Conservation (phyloP, 92 coral and sea anemone species). For the Meandrina meandrites region DNA sequence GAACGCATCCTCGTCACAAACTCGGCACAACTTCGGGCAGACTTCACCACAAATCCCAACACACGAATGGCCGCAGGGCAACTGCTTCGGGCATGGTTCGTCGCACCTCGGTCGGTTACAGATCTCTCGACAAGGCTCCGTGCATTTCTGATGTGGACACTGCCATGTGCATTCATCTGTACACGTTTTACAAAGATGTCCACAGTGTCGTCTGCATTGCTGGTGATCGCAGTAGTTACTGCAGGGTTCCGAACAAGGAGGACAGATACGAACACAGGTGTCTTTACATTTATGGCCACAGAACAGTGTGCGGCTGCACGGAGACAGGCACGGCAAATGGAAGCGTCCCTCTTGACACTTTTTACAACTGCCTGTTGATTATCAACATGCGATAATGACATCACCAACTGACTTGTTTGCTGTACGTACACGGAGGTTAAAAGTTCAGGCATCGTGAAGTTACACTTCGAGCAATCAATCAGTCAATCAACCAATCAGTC, state of each 20-base stretch:
- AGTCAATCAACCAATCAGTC: no score
- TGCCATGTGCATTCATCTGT: conserved; percentile 59
- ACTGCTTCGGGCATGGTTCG: conserved; percentile 53
- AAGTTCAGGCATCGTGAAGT: no score
- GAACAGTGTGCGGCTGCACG: conserved; percentile 80
- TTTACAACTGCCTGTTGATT: conserved; percentile 68
- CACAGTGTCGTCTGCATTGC: conserved; percentile 71
- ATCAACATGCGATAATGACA: background rate
- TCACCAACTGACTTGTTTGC: background rate
- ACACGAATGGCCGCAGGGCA: conserved; percentile 75
- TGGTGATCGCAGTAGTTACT: conserved; percentile 79
- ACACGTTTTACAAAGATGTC: conserved; percentile 75
- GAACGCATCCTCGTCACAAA: conserved; percentile 73
- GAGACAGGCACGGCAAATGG: conserved; percentile 68
- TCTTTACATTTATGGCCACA: conserved; percentile 82
- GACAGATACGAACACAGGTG: conserved; percentile 80
- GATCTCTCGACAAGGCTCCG: conserved; percentile 70
- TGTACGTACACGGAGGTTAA: no score
- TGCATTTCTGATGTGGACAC: conserved; percentile 67
- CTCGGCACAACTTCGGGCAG: conserved; percentile 85
- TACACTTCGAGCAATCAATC: no score
- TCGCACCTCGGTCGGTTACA: conserved; percentile 76
- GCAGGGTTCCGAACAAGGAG: conserved; percentile 77
- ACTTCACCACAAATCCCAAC: conserved; percentile 88
- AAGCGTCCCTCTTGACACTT: conserved; percentile 79